Evolutionary conservation across 2,797 vertebrate genomes (phyloP).

Genomic region (Lacerta agilis): DNA sequence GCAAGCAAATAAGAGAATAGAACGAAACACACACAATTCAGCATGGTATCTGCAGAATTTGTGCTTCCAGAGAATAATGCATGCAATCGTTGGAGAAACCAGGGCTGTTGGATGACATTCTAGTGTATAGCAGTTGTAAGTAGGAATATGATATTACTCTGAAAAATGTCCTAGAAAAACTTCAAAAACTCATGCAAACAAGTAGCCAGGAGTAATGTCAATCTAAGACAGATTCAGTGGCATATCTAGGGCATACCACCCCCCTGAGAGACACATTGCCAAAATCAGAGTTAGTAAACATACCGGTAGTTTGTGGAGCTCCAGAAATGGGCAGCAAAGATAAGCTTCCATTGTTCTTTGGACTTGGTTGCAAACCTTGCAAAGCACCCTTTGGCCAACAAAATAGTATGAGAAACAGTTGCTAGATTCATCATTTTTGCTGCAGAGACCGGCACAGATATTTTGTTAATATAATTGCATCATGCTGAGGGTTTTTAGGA

Average conservation of each 20-base stretch:
- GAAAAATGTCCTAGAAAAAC: not conserved
- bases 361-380: not conserved
- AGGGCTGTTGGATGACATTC: too few species aligned
- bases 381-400: not conserved
- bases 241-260: not conserved
- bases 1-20: not conserved
- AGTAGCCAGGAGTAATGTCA: not conserved
- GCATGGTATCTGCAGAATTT: not conserved
- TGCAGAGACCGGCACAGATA: too few species aligned
- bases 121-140: not conserved
- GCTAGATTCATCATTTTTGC: too few species aligned
- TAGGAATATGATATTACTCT: not conserved
- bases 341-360: not conserved
- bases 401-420: not conserved
- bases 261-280: not conserved
- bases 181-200: not conserved
- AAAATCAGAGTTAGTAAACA: not conserved
- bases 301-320: not conserved
- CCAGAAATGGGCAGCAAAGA: not conserved
- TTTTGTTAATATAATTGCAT: too few species aligned
- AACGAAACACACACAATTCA: not conserved
- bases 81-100: not conserved
- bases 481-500: too few species aligned
- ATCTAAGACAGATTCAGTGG: not conserved
- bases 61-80: not conserved